Evolutionary conservation across 1,140 invertebrate species (phyloP), one percentile per base, ranked within the genome.

Genomic region (Meteorus sp.): DNA sequence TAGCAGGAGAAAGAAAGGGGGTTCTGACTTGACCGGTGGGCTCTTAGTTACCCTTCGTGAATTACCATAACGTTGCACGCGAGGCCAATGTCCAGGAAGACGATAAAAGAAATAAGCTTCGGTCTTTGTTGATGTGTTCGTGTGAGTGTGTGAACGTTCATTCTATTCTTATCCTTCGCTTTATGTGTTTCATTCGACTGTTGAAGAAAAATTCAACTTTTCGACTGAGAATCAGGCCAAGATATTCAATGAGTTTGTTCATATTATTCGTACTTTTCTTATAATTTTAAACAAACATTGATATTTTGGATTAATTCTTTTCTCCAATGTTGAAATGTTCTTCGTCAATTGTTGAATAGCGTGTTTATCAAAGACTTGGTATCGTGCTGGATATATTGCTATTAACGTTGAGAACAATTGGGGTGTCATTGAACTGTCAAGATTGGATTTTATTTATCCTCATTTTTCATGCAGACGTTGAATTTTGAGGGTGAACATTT

Each of bases 51-150:
- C 62, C 61, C 47, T 11, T 33, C 6, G 29, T 39, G 59, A 68
- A 80, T 80, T 80, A 80, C 74, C 78, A 80, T 80, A 75, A 68
- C 67, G 56, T 57, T 67, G 69, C 78, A 80, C 78, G 78, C 78
- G 62, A 79, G 53, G 62, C 63, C 67, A 64, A 76, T 68, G 71
- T 76, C 69, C 73, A 74, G 69, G 68, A 76, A 77, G 69, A 71
- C 73, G 78, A 80, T 80, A 80, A 80, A 72, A 66, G 64, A 60
- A n/a, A 59, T 53, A 59, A 63, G 52, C 43, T 22, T 48, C 1
- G n/a, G 5, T 39, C 5, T 11, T 39, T 39, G 5, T 39, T 39
- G 5, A 1, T 39, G 15, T 39, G 13, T 39, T 39, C 8, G 1
- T 11, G 11, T 1, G n/a, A 11, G 5, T 39, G 4, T 39, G n/a